These are phyloP conservation scores for Morpho achilles DNA, from an alignment of 2,888 invertebrate genomes.

Conservation along the genomic window DNA sequence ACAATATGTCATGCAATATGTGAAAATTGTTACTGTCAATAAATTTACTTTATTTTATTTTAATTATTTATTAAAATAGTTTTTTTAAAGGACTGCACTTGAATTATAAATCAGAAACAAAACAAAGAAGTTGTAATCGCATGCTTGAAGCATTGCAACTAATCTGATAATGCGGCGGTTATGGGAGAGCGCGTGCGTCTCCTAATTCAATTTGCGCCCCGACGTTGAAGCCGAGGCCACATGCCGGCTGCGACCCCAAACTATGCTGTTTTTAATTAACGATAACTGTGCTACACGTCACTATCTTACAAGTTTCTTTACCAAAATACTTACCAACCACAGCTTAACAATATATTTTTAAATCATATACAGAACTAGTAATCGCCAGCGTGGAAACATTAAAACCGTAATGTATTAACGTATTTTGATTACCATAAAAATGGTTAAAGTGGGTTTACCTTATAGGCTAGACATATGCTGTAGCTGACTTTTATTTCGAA, in stretches of 20 bases:
- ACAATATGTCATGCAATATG: no score
- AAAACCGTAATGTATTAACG: no score
- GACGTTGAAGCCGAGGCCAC: conserved; percentile 31
- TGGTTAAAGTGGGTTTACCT: no score
- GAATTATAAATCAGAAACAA: conserved; percentile 22
- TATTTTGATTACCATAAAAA: no score
- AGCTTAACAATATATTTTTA: no score
- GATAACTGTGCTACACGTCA: conserved; percentile 27
- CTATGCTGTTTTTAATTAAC: conserved; percentile 61
- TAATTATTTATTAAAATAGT: no score
- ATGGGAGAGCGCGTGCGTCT: conserved; percentile 37
- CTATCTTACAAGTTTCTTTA: conserved; percentile 2
- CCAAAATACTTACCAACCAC: no score
- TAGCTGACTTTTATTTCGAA: no score
- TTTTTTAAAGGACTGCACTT: neutral
- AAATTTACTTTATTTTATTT: no score
- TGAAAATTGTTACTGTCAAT: no score
- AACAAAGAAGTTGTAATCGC: conserved; percentile 30
- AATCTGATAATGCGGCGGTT: conserved; percentile 48
- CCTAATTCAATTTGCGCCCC: conserved; percentile 42
- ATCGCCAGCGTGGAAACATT: no score
- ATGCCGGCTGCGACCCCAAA: conserved; percentile 38
- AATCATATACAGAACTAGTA: neutral
- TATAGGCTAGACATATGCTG: no score
- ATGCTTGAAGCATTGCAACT: conserved; percentile 35